These are phyloP conservation scores for Drosophila recens DNA, from an alignment of 2,888 invertebrate species.

Conservation along the genomic window DNA sequence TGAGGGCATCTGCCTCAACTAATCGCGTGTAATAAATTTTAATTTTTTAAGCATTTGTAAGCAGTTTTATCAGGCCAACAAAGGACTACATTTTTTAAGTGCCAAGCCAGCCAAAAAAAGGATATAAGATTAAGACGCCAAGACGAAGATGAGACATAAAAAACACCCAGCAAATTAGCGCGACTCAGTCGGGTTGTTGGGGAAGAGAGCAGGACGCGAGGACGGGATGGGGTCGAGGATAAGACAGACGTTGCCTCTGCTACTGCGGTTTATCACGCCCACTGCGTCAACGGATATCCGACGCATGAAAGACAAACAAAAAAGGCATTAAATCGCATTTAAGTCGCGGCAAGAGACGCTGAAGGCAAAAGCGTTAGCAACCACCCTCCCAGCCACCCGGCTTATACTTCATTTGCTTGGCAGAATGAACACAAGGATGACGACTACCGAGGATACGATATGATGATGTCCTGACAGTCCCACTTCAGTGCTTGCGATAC, in stretches of 20 bases:
- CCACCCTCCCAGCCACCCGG: constrained; percentile 14
- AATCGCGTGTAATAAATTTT: constrained; percentile 83
- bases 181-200: constrained; percentile 29
- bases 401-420: constrained; percentile 60
- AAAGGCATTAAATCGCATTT: constrained; percentile 83
- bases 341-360: constrained; percentile 65
- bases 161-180: constrained; percentile 77
- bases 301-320: constrained; percentile 82
- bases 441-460: constrained; percentile 26
- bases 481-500: constrained; percentile 43
- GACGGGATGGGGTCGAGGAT: constrained; percentile 33
- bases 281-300: constrained; percentile 77
- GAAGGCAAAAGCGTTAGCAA: constrained; percentile 34
- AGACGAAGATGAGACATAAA: constrained; percentile 70
- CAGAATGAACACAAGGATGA: constrained; percentile 34
- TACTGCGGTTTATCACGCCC: constrained; percentile 76
- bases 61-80: constrained; percentile 79
- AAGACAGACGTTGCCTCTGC: constrained; percentile 30
- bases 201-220: constrained; percentile 13
- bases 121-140: constrained; percentile 79
- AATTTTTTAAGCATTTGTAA: constrained; percentile 83
- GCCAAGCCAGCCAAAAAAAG: constrained; percentile 69
- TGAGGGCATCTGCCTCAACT: constrained; percentile 35
- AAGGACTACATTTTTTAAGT: constrained; percentile 75
- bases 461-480: constrained; percentile 26